phyloP scores from a whole-genome alignment of 2,797 vertebrate species.

The Anabacerthia variegaticeps region DNA sequence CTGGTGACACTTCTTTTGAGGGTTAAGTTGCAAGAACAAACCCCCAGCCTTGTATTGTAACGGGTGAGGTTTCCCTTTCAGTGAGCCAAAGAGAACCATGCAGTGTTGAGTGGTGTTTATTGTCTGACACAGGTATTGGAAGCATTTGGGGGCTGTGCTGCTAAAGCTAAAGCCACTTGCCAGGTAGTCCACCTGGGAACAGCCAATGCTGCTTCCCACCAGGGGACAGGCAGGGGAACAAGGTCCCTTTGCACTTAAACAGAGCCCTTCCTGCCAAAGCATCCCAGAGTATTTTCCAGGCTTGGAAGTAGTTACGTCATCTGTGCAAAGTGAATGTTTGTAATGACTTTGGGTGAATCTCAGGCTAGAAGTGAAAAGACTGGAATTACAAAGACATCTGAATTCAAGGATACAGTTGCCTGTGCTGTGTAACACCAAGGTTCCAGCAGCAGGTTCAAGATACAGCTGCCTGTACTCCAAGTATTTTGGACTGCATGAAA shows the following conservation, averaged over 20 bases:
- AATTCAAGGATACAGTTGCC: not conserved
- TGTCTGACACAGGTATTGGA: not conserved
- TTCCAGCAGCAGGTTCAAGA: not conserved
- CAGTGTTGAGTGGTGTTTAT: not conserved
- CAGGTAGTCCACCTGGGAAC: not conserved
- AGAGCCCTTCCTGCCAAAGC: not conserved
- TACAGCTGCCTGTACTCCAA: not conserved
- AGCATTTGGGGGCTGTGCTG: not conserved
- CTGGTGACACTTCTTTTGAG: not conserved
- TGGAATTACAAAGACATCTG: fast-evolving
- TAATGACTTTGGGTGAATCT: not conserved
- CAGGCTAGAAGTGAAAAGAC: not conserved
- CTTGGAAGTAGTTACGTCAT: not conserved
- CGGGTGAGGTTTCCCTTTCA: not conserved
- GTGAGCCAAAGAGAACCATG: not conserved
- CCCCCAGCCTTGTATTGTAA: not conserved
- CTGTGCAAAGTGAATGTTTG: not conserved
- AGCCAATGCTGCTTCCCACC: too few relatives aligned
- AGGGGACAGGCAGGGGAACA: not conserved
- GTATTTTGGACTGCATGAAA: not conserved
- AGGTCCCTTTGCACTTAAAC: not conserved
- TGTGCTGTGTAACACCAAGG: fast-evolving
- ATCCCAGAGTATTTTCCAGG: not conserved
- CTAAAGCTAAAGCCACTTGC: fast-evolving
- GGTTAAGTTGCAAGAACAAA: not conserved